Conservation (phyloP, 2,888 invertebrate genomes). For the Mongoloraphidia duomilia region DNA sequence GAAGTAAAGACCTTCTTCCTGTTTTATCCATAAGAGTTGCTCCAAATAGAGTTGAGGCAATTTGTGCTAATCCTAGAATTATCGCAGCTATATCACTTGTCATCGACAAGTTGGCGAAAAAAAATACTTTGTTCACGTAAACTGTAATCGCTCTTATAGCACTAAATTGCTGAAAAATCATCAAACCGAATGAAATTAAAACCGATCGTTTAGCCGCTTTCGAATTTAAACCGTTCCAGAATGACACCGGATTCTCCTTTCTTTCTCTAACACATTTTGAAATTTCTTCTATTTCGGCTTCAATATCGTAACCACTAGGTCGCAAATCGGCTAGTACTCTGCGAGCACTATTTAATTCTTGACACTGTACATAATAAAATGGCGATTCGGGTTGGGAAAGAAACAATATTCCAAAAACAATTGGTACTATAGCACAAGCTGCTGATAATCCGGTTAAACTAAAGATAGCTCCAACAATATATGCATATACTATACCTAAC, state of each 20-base stretch:
- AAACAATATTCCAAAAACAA: slow-evolving; percentile 50
- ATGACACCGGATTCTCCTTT: slow-evolving; percentile 36
- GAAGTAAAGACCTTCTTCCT: slow-evolving; percentile 57
- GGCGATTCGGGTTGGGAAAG: slow-evolving; percentile 80
- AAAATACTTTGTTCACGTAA: slow-evolving; percentile 40
- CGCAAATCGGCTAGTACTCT: slow-evolving; percentile 52
- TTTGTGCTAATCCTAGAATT: slow-evolving; percentile 51
- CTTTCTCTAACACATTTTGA: slow-evolving; percentile 31
- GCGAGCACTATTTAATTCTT: slow-evolving; percentile 45
- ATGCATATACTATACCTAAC: slow-evolving; percentile 60
- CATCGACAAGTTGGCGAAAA: slow-evolving; percentile 26
- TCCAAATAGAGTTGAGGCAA: slow-evolving; percentile 52
- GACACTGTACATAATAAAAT: slow-evolving; percentile 46
- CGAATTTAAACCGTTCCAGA: slow-evolving; percentile 39
- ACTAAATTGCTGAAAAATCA: slow-evolving; percentile 49
- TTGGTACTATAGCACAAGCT: slow-evolving; percentile 44
- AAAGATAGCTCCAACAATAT: slow-evolving; percentile 46
- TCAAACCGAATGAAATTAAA: slow-evolving; percentile 40
- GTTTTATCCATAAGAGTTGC: slow-evolving; percentile 60
- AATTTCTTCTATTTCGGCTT: slow-evolving; percentile 43
- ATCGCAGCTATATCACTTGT: slow-evolving; percentile 35
- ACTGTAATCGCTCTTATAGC: slow-evolving; percentile 47
- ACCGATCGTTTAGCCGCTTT: slow-evolving; percentile 41
- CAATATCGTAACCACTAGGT: slow-evolving; percentile 49
- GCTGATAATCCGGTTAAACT: slow-evolving; percentile 46